Conservation (phyloP, 2,888 invertebrate species). For the Melipona bicolor region DNA sequence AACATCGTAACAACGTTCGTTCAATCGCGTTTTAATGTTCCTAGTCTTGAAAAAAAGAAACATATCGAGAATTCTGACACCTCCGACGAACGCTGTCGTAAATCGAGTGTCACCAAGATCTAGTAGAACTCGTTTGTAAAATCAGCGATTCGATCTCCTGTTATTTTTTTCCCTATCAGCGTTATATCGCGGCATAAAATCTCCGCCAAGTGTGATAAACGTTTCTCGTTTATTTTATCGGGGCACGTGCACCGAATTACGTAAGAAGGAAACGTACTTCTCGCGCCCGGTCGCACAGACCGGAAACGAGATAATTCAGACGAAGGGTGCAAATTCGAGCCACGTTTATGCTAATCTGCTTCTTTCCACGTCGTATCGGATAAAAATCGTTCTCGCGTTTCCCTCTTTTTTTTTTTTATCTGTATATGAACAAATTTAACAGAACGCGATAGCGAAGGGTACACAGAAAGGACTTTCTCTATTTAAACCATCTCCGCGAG, state of each 20-base stretch:
- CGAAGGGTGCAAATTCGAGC: slow-evolving; percentile 31
- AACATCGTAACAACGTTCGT: slow-evolving; percentile 58
- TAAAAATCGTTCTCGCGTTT: not conserved
- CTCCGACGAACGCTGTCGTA: slow-evolving; percentile 49
- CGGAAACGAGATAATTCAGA: slow-evolving; percentile 46
- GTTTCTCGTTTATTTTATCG: slow-evolving; percentile 40
- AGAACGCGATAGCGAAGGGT: not conserved
- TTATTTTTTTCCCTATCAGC: not conserved
- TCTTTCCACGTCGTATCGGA: slow-evolving; percentile 3
- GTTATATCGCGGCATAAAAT: not conserved
- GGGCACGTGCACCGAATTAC: slow-evolving; percentile 33
- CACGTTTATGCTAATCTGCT: slow-evolving; percentile 43
- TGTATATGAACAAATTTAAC: not conserved
- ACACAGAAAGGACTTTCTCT: slow-evolving; percentile 4
- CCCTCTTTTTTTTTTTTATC: not conserved
- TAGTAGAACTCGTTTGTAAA: slow-evolving; percentile 18
- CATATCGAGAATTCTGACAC: slow-evolving; percentile 50
- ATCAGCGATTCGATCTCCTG: slow-evolving; percentile 46
- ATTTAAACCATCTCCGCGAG: slow-evolving; percentile 27
- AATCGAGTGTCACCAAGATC: slow-evolving; percentile 64
- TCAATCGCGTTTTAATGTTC: slow-evolving; percentile 76
- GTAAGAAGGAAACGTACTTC: slow-evolving; percentile 29
- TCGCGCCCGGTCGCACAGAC: slow-evolving; percentile 8
- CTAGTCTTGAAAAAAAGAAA: slow-evolving; percentile 49
- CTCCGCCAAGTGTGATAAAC: slow-evolving; percentile 46